Evolutionary conservation across 2,113 vertebrate species (phyloP), one percentile per base, ranked within the genome.

Genomic region (Nothobranchius furzeri): DNA sequence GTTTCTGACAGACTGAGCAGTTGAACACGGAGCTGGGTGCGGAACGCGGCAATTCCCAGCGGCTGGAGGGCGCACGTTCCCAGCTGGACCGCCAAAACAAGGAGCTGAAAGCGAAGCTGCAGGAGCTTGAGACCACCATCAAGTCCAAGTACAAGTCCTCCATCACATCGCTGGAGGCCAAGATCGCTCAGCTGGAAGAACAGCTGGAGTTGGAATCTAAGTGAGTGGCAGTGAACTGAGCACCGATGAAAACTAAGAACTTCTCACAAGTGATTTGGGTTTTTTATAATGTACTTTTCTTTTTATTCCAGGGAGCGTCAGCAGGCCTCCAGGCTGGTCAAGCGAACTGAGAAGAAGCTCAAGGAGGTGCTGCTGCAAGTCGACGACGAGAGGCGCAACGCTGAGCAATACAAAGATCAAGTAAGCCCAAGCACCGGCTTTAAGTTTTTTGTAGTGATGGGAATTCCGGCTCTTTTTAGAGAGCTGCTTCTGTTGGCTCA

Each of bases 71-170:
- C 0, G 81, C 92, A 8, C 93, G 95, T 60, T 93, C 96, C 66
- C 97, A 98, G 87, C 76, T 96, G 56, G 96, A 98, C 64, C 95
- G 96, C 50, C 95, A 97, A 92, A 98, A 96, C 90, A 98, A 98
- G 85, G 97, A 99, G 81, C 89, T 98, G 55, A 97, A 95, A 76
- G 85, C 94, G 59, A 99, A 98, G 81, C 91, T 96, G 80, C 96
- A 97, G 90, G 97, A 99, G 85, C 92, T 97, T 71, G 97, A 99
- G 81, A 83, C 86, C 0, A 70, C 92, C 0, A 92, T 98, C 2
- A 97, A 96, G 91, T 95, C 94, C 58, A 99, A 98, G 80, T 97
- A 93, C 88, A 99, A 98, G 85, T 93, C 95, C 58, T 83, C 73
- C 72, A 95, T 98, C 48, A 63, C 93, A 0, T 89, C 93, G 37